These are phyloP conservation scores for Diloba caeruleocephala DNA, from an alignment of 2,888 invertebrate species.

Conservation along the genomic window DNA sequence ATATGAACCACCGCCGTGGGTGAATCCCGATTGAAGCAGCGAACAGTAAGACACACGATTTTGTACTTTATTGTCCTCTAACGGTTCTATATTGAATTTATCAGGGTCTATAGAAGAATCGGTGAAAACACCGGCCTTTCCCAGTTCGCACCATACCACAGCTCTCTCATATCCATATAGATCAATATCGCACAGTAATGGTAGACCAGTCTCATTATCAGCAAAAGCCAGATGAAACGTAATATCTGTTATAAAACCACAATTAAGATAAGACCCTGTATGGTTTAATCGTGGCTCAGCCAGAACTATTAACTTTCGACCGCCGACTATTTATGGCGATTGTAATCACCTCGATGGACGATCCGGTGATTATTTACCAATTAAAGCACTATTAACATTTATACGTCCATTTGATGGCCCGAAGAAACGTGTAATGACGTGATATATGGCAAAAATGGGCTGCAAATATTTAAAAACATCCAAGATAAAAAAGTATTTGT, in stretches of 20 bases:
- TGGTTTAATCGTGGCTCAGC: constrained; percentile 58
- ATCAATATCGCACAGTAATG: constrained; percentile 33
- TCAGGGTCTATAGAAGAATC: too few species aligned
- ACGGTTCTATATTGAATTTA: too few species aligned
- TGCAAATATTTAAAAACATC: constrained; percentile 15
- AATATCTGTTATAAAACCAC: constrained; percentile 63
- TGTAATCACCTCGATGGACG: constrained; percentile 46
- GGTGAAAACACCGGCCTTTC: too few species aligned
- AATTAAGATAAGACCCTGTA: constrained; percentile 68
- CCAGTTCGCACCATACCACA: too few species aligned
- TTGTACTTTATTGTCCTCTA: too few species aligned
- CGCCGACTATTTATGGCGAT: constrained; percentile 53
- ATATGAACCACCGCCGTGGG: too few species aligned
- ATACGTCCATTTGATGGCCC: constrained; percentile 43
- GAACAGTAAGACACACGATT: too few species aligned
- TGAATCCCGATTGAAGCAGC: too few species aligned
- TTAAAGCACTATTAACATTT: constrained; percentile 54
- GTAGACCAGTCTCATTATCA: constrained; percentile 19
- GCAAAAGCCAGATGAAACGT: constrained; percentile 55
- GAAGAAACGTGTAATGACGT: constrained; percentile 50
- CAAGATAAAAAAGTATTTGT: neutral
- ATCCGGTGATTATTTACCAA: constrained; percentile 54
- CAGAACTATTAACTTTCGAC: constrained; percentile 59
- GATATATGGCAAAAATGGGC: constrained; percentile 23
- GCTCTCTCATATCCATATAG: too few species aligned